A percentile compares a stretch with the other conserved stretches of the same genome.
phyloP scores from a whole-genome alignment of 2,797 vertebrate species.

The Danio albolineatus region DNA sequence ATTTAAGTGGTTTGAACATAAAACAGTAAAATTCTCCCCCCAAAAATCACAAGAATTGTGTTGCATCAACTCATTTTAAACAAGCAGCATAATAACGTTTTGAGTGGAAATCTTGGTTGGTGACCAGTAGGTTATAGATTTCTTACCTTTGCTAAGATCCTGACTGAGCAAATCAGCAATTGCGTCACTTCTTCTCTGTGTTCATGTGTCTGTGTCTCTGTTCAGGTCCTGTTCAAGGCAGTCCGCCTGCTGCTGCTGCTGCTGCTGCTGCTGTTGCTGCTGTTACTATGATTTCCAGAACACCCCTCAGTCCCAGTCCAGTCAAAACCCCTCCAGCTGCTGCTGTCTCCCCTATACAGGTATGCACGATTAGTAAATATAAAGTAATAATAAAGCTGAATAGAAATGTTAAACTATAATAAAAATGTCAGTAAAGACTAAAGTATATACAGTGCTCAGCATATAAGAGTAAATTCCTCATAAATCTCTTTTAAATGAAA shows the following conservation, averaged over 20 bases:
- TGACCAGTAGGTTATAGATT: background rate
- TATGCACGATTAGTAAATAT: slow-evolving; percentile 55
- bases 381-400: no score
- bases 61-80: no score
- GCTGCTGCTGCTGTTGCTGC: slow-evolving; percentile 72
- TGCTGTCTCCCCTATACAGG: slow-evolving; percentile 88
- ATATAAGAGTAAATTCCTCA: no score
- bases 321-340: slow-evolving; percentile 88
- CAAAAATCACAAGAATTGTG: no score
- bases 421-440: no score
- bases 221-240: slow-evolving; percentile 45
- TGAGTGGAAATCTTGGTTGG: background rate
- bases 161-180: background rate
- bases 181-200: background rate
- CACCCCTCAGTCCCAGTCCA: slow-evolving; percentile 85
- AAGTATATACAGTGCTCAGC: no score
- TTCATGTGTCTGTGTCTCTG: background rate
- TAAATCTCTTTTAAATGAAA: no score
- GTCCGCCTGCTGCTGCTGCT: slow-evolving; percentile 30
- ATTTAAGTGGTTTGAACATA: no score
- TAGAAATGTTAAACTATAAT: no score
- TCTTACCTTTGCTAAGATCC: background rate
- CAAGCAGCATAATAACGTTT: no score
- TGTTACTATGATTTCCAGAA: slow-evolving; percentile 79
- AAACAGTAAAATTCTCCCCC: no score